Conservation (phyloP, 2,888 invertebrate species). For the Octodonta nipae region DNA sequence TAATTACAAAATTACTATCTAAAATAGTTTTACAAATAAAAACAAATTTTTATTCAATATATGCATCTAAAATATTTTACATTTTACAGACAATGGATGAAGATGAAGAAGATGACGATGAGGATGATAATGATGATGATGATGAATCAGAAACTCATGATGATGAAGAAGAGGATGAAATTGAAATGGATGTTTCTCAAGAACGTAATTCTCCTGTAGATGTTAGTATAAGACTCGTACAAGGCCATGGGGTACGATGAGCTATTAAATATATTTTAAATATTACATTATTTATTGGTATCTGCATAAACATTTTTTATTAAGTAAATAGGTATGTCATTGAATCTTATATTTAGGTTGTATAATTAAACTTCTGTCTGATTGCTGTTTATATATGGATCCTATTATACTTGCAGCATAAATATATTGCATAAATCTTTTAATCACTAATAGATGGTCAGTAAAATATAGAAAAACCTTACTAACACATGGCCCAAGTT, state of each 20-base stretch:
- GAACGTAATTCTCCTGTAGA: constrained; percentile 33
- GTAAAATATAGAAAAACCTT: no score
- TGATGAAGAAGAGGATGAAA: constrained; percentile 48
- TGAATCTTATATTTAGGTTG: no score
- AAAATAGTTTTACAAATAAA: background rate
- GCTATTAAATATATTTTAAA: background rate
- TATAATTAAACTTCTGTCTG: no score
- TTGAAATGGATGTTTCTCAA: constrained; percentile 34
- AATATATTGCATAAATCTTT: no score
- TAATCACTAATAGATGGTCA: no score
- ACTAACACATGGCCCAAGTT: no score
- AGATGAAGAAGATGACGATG: constrained; percentile 49
- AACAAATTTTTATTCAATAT: background rate
- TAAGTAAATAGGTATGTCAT: no score
- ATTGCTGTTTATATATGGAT: no score
- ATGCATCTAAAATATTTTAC: background rate
- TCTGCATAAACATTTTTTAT: no score
- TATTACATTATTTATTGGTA: background rate
- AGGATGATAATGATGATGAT: constrained; percentile 47
- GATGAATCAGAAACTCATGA: constrained; percentile 49
- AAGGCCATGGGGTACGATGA: constrained; percentile 6
- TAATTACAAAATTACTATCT: no score
- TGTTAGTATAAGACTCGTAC: constrained; percentile 28
- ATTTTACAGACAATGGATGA: constrained; percentile 34
- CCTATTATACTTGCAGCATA: no score